phyloP scores from a whole-genome alignment of 2,113 vertebrate species.

The Deroptyus accipitrinus region DNA sequence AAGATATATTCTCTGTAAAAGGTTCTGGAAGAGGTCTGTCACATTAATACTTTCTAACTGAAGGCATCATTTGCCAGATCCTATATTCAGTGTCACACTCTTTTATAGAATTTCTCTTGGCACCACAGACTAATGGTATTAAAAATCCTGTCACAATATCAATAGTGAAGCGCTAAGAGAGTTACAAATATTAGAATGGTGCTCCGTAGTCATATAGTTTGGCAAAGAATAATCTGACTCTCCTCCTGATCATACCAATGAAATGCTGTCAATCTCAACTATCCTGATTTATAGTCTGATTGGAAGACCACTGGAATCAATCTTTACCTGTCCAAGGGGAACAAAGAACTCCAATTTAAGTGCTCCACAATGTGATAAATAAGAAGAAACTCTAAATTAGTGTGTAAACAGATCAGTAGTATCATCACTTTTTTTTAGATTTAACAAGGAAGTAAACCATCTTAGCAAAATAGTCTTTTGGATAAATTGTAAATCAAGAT shows the following conservation, averaged over 20 bases:
- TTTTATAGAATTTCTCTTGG: conserved; percentile 42
- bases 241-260: background rate
- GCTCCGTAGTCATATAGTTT: background rate
- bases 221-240: conserved; percentile 11
- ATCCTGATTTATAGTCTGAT: background rate
- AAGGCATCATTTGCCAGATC: conserved; percentile 41
- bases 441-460: background rate
- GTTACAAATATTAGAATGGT: conserved; percentile 18
- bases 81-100: conserved; percentile 54
- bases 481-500: background rate
- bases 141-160: conserved; percentile 49
- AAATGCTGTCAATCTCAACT: background rate
- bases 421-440: background rate
- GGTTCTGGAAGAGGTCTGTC: conserved; percentile 35
- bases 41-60: conserved; percentile 40
- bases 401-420: background rate
- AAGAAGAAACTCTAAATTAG: background rate
- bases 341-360: background rate
- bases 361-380: background rate
- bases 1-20: conserved; percentile 31
- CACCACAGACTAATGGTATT: conserved; percentile 28
- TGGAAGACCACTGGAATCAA: background rate
- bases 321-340: conserved; percentile 18
- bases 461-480: background rate
- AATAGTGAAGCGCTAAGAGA: conserved; percentile 22